These are phyloP conservation scores for Ahaetulla prasina DNA, from an alignment of 2,113 vertebrate genomes.

Conservation along the genomic window DNA sequence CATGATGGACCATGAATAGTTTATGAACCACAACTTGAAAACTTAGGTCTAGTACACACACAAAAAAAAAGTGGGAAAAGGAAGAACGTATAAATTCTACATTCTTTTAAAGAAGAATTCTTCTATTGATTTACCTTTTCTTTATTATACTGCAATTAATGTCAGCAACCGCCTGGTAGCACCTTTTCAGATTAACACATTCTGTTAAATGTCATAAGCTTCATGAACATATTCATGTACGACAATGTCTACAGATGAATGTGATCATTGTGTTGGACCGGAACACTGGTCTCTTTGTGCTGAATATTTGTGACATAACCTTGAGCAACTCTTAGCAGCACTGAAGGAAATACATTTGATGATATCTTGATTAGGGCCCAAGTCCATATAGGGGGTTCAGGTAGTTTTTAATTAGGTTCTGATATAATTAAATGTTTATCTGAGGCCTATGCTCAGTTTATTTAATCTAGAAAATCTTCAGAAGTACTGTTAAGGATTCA, in stretches of 20 bases:
- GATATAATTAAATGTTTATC: not conserved
- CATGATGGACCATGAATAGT: not conserved
- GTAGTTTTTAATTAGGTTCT: not conserved
- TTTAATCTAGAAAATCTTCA: not conserved
- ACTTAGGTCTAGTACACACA: not conserved
- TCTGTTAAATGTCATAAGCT: no score
- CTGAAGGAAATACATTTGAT: not conserved
- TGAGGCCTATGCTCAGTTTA: not conserved
- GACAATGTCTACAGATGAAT: no score
- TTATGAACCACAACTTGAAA: not conserved
- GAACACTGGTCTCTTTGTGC: no score
- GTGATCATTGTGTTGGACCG: no score
- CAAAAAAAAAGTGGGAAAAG: not conserved
- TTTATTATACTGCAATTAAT: no score
- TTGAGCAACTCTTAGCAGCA: not conserved
- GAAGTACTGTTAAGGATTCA: not conserved
- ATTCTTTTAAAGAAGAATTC: not conserved
- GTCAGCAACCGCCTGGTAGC: no score
- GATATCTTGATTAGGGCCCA: not conserved
- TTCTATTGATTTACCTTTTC: no score
- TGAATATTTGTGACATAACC: not conserved
- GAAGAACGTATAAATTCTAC: not conserved
- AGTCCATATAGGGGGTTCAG: not conserved
- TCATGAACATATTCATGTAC: no score
- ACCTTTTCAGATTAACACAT: no score